Percentiles rank a stretch among this genome's conserved stretches.
Evolutionary conservation across 2,888 invertebrate species (phyloP).

Genomic region (Xestia c-nigrum): DNA sequence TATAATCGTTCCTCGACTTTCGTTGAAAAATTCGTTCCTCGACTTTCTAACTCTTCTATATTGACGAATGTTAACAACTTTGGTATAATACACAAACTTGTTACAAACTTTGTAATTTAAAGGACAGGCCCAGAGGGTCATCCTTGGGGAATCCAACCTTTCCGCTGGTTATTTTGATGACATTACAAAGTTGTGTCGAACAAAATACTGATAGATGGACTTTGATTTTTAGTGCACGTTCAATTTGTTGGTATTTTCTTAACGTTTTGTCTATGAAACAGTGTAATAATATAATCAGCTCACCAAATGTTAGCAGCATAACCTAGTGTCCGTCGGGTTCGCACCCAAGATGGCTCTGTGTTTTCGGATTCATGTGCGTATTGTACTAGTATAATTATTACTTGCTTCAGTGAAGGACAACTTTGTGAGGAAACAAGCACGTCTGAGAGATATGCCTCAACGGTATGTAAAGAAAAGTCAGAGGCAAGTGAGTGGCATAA

Average conservation of each 20-base stretch:
- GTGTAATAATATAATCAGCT: neutral
- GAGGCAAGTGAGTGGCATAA: too few relatives aligned
- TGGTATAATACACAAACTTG: constrained; percentile 25
- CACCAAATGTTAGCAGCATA: neutral
- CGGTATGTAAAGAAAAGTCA: too few relatives aligned
- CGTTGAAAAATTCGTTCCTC: too few relatives aligned
- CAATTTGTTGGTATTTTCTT: neutral
- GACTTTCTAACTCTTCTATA: neutral
- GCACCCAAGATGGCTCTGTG: too few relatives aligned
- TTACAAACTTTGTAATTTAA: constrained; percentile 22
- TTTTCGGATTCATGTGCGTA: too few relatives aligned
- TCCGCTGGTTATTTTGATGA: constrained; percentile 35
- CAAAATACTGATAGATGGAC: constrained; percentile 13
- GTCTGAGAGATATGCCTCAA: too few relatives aligned
- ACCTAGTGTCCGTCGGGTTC: too few relatives aligned
- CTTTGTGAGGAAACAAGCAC: too few relatives aligned
- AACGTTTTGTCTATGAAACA: neutral
- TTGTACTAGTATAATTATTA: too few relatives aligned
- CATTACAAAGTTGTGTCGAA: constrained; percentile 24
- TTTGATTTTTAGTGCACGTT: constrained; percentile 18
- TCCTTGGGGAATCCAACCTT: constrained; percentile 34
- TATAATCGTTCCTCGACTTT: too few relatives aligned
- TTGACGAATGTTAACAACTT: neutral
- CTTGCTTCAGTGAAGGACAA: too few relatives aligned
- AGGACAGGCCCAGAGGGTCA: constrained; percentile 11